These are phyloP conservation scores for Apeltes quadracus DNA, from an alignment of 2,113 vertebrate genomes.

Conservation along the genomic window DNA sequence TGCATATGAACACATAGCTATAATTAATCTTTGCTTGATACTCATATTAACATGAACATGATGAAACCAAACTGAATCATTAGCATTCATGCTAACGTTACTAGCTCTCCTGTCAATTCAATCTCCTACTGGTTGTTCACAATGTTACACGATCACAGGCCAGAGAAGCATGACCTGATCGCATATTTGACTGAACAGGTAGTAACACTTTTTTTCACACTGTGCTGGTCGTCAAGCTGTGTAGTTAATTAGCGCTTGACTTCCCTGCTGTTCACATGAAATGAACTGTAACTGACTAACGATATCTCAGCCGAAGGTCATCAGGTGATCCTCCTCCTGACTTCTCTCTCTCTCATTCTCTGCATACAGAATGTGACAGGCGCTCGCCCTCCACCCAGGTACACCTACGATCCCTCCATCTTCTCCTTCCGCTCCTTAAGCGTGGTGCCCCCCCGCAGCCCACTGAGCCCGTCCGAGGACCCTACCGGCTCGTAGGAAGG, in stretches of 20 bases:
- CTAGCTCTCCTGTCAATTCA: too few species aligned
- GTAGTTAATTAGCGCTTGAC: too few species aligned
- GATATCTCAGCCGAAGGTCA: too few species aligned
- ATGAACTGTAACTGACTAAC: background rate
- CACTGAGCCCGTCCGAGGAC: slow-evolving; percentile 85
- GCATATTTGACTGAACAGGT: background rate
- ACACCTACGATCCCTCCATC: slow-evolving; percentile 87
- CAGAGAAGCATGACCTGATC: background rate
- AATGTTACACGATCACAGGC: background rate
- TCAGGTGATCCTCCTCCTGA: slow-evolving; percentile 7
- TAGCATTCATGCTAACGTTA: too few species aligned
- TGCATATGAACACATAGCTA: background rate
- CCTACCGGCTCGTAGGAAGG: slow-evolving; percentile 85
- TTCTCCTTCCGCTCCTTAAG: slow-evolving; percentile 91
- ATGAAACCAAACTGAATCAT: too few species aligned
- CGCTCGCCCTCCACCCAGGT: slow-evolving; percentile 81
- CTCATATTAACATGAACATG: background rate
- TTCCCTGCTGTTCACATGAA: background rate
- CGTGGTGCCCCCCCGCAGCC: slow-evolving; percentile 86
- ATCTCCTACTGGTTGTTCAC: too few species aligned
- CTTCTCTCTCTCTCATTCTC: slow-evolving; percentile 20
- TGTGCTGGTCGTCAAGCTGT: background rate
- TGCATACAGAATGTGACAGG: slow-evolving; percentile 81
- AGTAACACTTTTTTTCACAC: background rate
- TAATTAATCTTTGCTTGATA: background rate